Evolutionary conservation across 2,113 vertebrate genomes (phyloP), one percentile per base, ranked within the genome.

Genomic region (Taxidea taxus): DNA sequence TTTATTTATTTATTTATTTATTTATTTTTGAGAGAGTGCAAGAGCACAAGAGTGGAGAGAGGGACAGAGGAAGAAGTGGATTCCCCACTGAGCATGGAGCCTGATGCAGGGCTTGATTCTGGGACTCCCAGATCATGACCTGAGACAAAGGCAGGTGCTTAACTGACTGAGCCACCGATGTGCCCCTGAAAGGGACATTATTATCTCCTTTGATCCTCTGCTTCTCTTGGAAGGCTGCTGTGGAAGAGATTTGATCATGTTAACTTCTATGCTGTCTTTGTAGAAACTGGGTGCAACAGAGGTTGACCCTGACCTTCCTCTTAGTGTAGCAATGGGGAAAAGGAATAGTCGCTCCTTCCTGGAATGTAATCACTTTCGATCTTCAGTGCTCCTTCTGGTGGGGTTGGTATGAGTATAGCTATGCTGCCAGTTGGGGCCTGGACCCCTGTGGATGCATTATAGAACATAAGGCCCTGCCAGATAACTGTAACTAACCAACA

Each of bases 211-310:
- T 88, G 78, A 93, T 39, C 74, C 8, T 68, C 60, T 81, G 37
- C 66, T 37, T 21, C 62, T 87, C n/a, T 91, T 44, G 34, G 44
- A 42, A 96, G 60, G n/a, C 56, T 87, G 54, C 74, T 81, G 0
- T 77, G 75, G 42, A 81, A 94, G 74, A 78, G 70, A 81, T 75
- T 37, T 80, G 75, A 44, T 70, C 44, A 72, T 27, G 27, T 47
- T 95, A 84, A 88, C 34, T 75, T 93, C 60, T 89, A 39, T 84
- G 37, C 58, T 96, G 18, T 82, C 60, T n/a, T 89, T 90, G n/a
- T n/a, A 51, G 51, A 91, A 94, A 68, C 2, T 74, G 15, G 7
- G 74, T 84, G 6, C 16, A 42, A 54, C 77, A 92, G 90, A 81
- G 21, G 58, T 84, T 93, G 90, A 97, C 62, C 39, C 64, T 85